Percentiles rank a stretch among this genome's conserved stretches.
These are phyloP conservation scores for Samia ricini DNA, from an alignment of 1,140 invertebrate genomes.

Conservation along the genomic window DNA sequence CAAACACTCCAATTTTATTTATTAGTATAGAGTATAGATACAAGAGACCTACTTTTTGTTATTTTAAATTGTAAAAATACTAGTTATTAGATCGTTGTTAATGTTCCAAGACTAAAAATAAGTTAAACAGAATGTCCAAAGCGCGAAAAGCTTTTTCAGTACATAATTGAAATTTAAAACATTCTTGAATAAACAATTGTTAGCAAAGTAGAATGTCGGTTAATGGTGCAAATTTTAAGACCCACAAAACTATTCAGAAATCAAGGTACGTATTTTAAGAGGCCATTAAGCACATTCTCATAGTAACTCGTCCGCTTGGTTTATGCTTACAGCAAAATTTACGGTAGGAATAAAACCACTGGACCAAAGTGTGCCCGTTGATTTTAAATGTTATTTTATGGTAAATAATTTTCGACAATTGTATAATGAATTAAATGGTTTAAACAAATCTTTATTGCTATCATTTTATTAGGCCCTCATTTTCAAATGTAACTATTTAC, in stretches of 20 bases:
- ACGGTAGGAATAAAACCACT: constrained; percentile 19
- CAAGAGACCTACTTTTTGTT: too few relatives aligned
- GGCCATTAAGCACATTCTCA: constrained; percentile 11
- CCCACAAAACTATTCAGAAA: constrained; percentile 9
- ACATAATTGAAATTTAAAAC: neutral
- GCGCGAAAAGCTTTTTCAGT: neutral
- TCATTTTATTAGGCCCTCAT: too few relatives aligned
- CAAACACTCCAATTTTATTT: too few relatives aligned
- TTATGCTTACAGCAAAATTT: constrained; percentile 18
- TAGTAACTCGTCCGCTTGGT: constrained; percentile 16
- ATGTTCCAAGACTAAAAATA: too few relatives aligned
- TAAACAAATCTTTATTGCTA: neutral
- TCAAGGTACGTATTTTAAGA: constrained; percentile 10
- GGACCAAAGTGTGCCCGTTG: constrained; percentile 12
- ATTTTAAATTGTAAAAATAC: too few relatives aligned
- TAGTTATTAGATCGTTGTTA: too few relatives aligned
- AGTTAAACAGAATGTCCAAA: too few relatives aligned
- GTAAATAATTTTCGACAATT: neutral
- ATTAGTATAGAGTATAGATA: too few relatives aligned
- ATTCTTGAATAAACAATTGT: neutral
- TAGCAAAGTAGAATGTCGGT: neutral
- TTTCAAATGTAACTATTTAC: too few relatives aligned
- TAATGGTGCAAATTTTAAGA: neutral
- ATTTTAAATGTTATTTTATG: constrained; percentile 9
- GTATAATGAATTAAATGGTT: neutral